A percentile compares a stretch with the other conserved stretches of the same genome.
phyloP scores from a whole-genome alignment of 2,888 invertebrate genomes.

The Ashinkailepas kermadecensis region DNA sequence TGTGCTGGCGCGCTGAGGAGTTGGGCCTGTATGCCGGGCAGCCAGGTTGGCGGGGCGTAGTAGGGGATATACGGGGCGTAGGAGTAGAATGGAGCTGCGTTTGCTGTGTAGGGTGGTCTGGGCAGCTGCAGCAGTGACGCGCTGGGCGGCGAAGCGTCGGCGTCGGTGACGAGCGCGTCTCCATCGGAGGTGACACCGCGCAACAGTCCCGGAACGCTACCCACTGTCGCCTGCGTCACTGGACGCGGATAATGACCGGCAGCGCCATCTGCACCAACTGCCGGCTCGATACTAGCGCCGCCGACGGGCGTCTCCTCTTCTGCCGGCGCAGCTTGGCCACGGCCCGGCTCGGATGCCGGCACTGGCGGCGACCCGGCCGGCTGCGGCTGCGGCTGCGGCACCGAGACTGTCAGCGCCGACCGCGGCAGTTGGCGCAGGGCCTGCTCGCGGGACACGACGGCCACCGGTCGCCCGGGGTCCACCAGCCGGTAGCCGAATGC shows the following conservation, averaged over 20 bases:
- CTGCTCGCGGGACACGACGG: not conserved
- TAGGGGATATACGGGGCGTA: not conserved
- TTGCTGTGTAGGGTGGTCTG: not conserved
- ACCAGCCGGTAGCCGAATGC: constrained; percentile 6
- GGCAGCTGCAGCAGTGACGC: not conserved
- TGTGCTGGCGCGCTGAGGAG: not conserved
- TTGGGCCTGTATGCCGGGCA: not conserved
- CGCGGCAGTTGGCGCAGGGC: not conserved
- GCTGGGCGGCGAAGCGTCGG: not conserved
- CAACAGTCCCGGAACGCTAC: not conserved
- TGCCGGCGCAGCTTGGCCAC: too few relatives aligned
- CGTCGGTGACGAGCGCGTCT: not conserved
- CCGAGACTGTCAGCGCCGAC: not conserved
- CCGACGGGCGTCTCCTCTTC: not conserved
- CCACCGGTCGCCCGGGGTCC: not conserved
- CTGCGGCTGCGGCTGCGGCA: not conserved
- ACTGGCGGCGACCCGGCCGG: not conserved
- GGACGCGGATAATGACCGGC: too few relatives aligned
- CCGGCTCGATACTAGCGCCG: not conserved
- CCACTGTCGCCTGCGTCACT: not conserved
- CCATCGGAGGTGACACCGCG: not conserved
- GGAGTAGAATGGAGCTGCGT: not conserved
- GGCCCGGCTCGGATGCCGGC: too few relatives aligned
- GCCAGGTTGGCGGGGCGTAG: not conserved
- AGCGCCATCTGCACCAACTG: too few relatives aligned